Evolutionary conservation across 2,888 invertebrate species (phyloP), one percentile per base, ranked within the genome.

Genomic region (Melinaea menophilus): DNA sequence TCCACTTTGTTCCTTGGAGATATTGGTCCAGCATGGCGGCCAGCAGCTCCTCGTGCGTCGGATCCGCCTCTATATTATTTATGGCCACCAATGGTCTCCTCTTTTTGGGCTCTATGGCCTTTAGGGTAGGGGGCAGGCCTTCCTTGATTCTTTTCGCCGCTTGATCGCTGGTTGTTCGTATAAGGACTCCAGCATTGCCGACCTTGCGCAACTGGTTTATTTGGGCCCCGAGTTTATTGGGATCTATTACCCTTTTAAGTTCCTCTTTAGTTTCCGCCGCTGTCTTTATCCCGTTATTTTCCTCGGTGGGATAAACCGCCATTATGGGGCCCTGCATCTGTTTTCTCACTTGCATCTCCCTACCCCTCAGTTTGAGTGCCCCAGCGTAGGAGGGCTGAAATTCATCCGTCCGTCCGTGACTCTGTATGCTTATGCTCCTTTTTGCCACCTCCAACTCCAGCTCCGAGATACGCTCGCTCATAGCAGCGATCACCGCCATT

Each of bases 371-470:
- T 31, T 51, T 34, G n/a, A 34, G 13, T 3, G n/a, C 51, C 59
- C 58, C 37, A 7, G 37, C 37, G 7, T 37, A 37, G 37, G 37
- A 37, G 4, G 4, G 4, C 7, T 37, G 4, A 37, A 5, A 5
- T 48, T 5, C 11, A 9, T 13, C n/a, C 4, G 11, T 4, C 48
- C 58, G 13, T 5, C 11, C 41, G 13, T 58, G 45, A 37, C 45
- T 41, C 11, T 5, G 1, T 11, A 4, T 11, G 7, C 7, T 0
- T 75, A 69, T 2, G 69, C 71, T 37, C 56, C 46, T 33, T 71
- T 75, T 3, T 68, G 33, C 0, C 73, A 31, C 0, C 75, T 75
- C 71, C 74, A 75, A 2, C 48, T 48, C 4, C 48, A 48, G 4
- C 11, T 48, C 48, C 4, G n/a, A 4, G 4, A 48, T 12, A 4